A percentile compares a stretch with the other conserved stretches of the same genome.
Evolutionary conservation across 2,888 invertebrate species (phyloP).

Genomic region (Erebia palarica): DNA sequence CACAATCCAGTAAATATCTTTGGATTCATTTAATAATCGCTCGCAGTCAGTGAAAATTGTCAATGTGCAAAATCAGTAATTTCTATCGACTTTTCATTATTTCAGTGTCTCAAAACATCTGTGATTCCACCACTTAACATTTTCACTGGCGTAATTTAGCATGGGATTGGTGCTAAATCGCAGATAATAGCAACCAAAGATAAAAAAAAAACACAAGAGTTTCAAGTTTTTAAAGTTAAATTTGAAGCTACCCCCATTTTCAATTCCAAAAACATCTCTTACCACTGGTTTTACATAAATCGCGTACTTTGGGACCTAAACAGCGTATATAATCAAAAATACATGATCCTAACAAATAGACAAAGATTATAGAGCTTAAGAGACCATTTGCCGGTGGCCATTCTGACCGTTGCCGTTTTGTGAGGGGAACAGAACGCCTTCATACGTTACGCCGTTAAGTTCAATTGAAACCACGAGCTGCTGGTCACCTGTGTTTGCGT

Average conservation of each 20-base stretch:
- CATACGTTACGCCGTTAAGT: constrained; percentile 96
- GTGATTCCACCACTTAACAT: neutral
- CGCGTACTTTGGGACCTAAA: constrained; percentile 10
- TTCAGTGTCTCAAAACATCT: neutral
- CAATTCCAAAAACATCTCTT: neutral
- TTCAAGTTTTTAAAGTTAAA: neutral
- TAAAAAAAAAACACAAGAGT: neutral
- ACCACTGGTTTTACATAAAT: constrained; percentile 19
- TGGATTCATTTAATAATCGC: neutral
- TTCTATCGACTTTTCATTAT: neutral
- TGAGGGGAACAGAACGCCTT: constrained; percentile 92
- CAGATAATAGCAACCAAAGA: neutral
- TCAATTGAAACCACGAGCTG: constrained; percentile 97
- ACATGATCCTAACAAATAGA: constrained; percentile 20
- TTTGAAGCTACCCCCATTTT: neutral
- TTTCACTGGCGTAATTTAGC: neutral
- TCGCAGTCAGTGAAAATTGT: neutral
- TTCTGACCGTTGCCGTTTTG: constrained; percentile 70
- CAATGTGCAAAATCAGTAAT: constrained; percentile 9
- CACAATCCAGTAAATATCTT: neutral
- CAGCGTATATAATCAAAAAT: constrained; percentile 12
- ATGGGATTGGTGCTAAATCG: neutral
- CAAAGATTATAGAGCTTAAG: constrained; percentile 52
- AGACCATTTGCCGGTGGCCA: constrained; percentile 74
- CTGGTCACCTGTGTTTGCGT: constrained; percentile 91